Evolutionary conservation across 2,888 invertebrate species (phyloP), one percentile per base, ranked within the genome.

Genomic region (Diplazon laetatorius): DNA sequence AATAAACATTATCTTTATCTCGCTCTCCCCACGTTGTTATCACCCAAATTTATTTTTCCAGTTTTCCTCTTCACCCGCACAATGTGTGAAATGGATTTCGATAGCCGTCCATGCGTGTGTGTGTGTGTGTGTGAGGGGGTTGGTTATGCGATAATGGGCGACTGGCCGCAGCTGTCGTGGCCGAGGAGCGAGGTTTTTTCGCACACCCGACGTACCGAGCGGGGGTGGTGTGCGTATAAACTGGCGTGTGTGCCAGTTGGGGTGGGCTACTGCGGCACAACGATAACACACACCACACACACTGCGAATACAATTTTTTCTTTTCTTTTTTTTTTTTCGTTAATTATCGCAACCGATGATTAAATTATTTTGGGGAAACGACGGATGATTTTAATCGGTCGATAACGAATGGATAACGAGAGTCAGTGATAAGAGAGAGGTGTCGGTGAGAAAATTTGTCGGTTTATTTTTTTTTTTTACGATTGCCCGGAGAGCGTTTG

Each of bases 151-250:
- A 60, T 22, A 22, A 18, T 48, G 35, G 42, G 70, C 74, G 78
- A 63, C 57, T 59, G 52, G 72, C 63, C 63, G 77, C 73, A 73
- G 73, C 78, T 78, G 78, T 69, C 78, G 78, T 66, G 25, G 52
- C 22, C 4, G 37, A 35, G 22, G 30, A 55, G 35, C 55, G 55
- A 55, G 25, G 46, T 66, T 66, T 52, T n/a, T n/a, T n/a, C n/a
- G 52, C 68, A 68, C 55, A 55, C n/a, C n/a, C n/a, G 44, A 68
- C 30, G 25, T 30, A 35, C 55, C 12, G n/a, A 25, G 25, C 37
- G 66, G 12, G 18, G 22, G 22, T 50, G 50, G 14, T 52, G 55
- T n/a, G 30, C 35, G 30, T 68, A 18, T 55, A 39, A 55, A 68
- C 68, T 55, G n/a, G n/a, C n/a, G n/a, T n/a, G 48, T 48, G 30